phyloP scores from a whole-genome alignment of 2,113 vertebrate species.

The Merops nubicus region DNA sequence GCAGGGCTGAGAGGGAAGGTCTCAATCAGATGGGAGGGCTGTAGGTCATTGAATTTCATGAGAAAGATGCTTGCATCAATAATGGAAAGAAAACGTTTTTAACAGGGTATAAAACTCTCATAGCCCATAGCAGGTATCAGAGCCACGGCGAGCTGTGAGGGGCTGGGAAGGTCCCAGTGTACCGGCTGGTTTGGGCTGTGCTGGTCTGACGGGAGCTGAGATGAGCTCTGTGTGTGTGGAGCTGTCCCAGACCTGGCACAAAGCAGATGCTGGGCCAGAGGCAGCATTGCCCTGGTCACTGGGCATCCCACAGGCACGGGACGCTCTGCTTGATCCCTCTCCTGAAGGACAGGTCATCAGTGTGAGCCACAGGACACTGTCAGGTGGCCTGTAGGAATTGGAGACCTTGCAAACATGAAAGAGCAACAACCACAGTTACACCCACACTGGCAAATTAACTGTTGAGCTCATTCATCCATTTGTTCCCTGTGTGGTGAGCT shows the following conservation, averaged over 20 bases:
- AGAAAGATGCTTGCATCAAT: neutral
- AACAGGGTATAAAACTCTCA: accelerated
- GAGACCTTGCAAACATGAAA: neutral
- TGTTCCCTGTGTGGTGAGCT: neutral
- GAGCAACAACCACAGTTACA: too few relatives aligned
- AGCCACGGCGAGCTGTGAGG: neutral
- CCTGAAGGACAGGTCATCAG: neutral
- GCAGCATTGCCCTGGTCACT: neutral
- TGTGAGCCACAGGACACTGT: neutral
- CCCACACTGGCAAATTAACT: accelerated
- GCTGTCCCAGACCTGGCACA: neutral
- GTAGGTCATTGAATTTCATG: neutral
- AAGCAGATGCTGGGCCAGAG: accelerated
- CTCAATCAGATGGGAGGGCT: neutral
- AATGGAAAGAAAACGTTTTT: neutral
- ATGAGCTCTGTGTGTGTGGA: accelerated
- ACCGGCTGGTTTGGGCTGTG: too few relatives aligned
- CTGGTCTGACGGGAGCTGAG: accelerated
- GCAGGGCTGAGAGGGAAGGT: neutral
- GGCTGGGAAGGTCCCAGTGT: accelerated
- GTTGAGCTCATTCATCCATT: neutral
- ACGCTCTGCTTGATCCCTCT: too few relatives aligned
- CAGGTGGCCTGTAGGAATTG: neutral
- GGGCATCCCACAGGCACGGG: neutral
- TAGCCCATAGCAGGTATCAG: too few relatives aligned